Base-by-base conservation (phyloP, 1,140 invertebrate species). In the Saccostrea cuccullata region DNA sequence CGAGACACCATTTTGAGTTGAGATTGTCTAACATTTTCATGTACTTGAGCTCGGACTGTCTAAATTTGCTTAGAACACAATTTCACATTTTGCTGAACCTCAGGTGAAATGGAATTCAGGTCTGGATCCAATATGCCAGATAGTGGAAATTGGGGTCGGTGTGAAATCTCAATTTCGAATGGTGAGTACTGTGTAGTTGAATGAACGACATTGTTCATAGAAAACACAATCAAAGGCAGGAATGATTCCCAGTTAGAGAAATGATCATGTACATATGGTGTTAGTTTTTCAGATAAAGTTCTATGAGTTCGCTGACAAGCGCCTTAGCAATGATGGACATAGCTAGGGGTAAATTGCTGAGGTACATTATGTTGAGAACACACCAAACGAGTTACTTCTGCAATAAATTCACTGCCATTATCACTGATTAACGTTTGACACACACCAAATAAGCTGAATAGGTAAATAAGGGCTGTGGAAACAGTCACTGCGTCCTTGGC, bases 351-450 rank as follows among this genome's bases (percentile, higher is more conserved):
- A 67, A 84, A 82, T 26, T 90, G 73, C 47, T 88, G 55, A 55
- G 40, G 12, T 67, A 90, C 82, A 8, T 85, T 55, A 17, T 86
- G 20, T 23, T 88, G 47, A 0, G 77, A 12, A 67, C 85, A 88
- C 8, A 90, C 77, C 56, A 85, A 70, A 17, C 23, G 58, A 40
- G 87, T 77, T n/a, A 85, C 77, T 23, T 55, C 55, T 2, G 87
- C 67, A 20, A 84, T 88, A 83, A 88, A 90, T 85, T 88, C 89
- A 6, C 87, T 73, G 11, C 89, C 89, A 30, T 88, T 85, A 47
- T 90, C 89, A 58, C 83, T 67, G 0, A 90, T 85, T 6, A 90
- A 26, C 0, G 89, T 87, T 20, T 86, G 17, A 82, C 89, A 88
- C 4, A 87, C 87, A 23, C 87, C 85, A 88, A 47, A 90, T 13